These are phyloP conservation scores for Mythimna impura DNA, from an alignment of 2,888 invertebrate species.

Conservation along the genomic window DNA sequence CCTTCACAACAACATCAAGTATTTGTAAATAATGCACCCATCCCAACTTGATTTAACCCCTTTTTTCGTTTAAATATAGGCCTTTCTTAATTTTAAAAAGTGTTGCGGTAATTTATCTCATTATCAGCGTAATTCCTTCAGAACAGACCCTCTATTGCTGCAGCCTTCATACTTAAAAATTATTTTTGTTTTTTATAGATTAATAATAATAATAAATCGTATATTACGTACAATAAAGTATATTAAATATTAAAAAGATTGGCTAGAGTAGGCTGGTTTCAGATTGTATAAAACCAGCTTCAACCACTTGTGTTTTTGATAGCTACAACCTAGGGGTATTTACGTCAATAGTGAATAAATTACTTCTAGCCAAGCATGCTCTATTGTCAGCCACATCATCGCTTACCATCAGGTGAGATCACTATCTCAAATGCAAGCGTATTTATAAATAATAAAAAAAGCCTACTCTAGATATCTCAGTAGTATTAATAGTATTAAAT, in stretches of 20 bases:
- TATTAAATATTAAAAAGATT: not conserved
- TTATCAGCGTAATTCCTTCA: not conserved
- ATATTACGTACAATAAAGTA: no score
- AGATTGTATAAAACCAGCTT: not conserved
- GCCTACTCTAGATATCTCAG: not conserved
- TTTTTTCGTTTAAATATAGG: not conserved
- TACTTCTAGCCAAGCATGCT: no score
- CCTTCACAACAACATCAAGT: constrained; percentile 33
- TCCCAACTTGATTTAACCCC: not conserved
- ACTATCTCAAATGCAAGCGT: no score
- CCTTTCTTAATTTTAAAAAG: not conserved
- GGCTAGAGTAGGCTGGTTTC: not conserved
- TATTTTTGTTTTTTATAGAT: not conserved
- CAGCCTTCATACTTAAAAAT: no score
- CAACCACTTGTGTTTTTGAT: no score
- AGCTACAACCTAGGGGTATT: no score
- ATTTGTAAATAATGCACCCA: constrained; percentile 49
- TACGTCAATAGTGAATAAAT: no score
- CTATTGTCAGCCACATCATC: no score
- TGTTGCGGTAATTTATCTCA: not conserved
- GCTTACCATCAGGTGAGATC: no score
- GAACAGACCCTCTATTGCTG: not conserved
- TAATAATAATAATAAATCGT: no score
- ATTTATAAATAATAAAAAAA: no score
- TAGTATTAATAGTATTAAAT: no score